Conservation (phyloP, 2,888 invertebrate species). For the Tachina grossa region DNA sequence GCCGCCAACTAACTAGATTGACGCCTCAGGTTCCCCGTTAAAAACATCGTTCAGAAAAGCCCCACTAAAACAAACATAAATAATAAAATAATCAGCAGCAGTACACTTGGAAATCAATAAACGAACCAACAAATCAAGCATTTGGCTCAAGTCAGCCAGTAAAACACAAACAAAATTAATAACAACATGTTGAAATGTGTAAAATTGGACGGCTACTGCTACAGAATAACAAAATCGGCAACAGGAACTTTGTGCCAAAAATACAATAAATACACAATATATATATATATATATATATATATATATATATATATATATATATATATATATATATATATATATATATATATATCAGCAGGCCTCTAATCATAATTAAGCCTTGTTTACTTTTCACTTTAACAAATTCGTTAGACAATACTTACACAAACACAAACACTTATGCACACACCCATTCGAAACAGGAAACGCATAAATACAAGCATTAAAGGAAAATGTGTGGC, state of each 20-base stretch:
- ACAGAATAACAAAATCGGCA: slow-evolving; percentile 31
- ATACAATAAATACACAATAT: no score
- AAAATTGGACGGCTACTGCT: slow-evolving; percentile 23
- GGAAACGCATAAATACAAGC: not conserved
- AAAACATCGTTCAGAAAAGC: slow-evolving; percentile 45
- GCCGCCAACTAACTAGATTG: slow-evolving; percentile 65
- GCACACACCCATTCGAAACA: not conserved
- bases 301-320: no score
- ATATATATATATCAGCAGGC: slow-evolving; percentile 15
- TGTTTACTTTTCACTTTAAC: slow-evolving; percentile 42
- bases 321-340: no score
- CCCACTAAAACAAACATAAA: slow-evolving; percentile 43
- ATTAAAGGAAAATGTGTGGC: not conserved
- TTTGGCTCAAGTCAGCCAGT: slow-evolving; percentile 5
- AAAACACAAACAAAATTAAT: slow-evolving; percentile 19
- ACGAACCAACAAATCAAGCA: slow-evolving; percentile 2
- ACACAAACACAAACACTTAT: not conserved
- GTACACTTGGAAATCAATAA: slow-evolving; percentile 37
- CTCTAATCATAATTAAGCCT: slow-evolving; percentile 59
- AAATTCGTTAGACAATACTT: not conserved
- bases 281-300: no score
- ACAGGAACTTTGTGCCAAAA: slow-evolving; percentile 50
- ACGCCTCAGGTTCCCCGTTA: slow-evolving; percentile 63
- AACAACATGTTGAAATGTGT: slow-evolving; percentile 48
- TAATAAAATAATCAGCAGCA: slow-evolving; percentile 42